A percentile compares a stretch with the other conserved stretches of the same genome.
Evolutionary conservation across 2,113 vertebrate genomes (phyloP).

Genomic region (Pterophyllum scalare): DNA sequence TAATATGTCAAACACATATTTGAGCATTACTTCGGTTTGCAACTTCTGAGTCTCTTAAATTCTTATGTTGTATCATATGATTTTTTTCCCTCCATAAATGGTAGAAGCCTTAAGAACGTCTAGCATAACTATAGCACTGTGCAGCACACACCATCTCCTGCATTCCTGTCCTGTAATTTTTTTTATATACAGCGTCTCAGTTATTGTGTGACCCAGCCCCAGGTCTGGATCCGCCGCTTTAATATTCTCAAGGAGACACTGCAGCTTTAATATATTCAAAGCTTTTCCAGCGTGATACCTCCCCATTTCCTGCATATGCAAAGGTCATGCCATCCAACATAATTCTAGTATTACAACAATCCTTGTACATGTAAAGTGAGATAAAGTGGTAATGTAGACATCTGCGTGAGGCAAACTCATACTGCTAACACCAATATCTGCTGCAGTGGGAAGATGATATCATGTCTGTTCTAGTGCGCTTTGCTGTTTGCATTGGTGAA

Average conservation of each 20-base stretch:
- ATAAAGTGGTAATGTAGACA: conserved; percentile 16
- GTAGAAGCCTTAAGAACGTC: background rate
- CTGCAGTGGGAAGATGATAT: conserved; percentile 16
- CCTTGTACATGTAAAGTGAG: conserved; percentile 41
- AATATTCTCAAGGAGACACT: conserved; percentile 20
- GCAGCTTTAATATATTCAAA: conserved; percentile 36
- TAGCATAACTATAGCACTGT: background rate
- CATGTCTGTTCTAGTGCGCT: background rate
- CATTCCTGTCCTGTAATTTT: background rate
- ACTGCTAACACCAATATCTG: background rate
- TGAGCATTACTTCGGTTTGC: background rate
- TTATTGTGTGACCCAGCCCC: conserved; percentile 1
- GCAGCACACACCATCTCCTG: background rate
- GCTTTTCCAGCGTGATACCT: background rate
- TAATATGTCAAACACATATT: background rate
- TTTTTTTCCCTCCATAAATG: background rate
- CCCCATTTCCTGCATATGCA: conserved; percentile 20
- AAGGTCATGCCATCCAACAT: conserved; percentile 32
- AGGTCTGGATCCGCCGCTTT: conserved; percentile 3
- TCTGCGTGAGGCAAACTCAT: background rate
- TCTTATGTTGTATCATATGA: background rate
- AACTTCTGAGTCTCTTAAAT: background rate
- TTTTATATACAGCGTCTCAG: background rate
- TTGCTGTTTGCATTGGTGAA: background rate
- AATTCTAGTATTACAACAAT: conserved; percentile 31